Evolutionary conservation across 2,797 vertebrate species (phyloP).

Genomic region (Gephyroberyx darwinii): DNA sequence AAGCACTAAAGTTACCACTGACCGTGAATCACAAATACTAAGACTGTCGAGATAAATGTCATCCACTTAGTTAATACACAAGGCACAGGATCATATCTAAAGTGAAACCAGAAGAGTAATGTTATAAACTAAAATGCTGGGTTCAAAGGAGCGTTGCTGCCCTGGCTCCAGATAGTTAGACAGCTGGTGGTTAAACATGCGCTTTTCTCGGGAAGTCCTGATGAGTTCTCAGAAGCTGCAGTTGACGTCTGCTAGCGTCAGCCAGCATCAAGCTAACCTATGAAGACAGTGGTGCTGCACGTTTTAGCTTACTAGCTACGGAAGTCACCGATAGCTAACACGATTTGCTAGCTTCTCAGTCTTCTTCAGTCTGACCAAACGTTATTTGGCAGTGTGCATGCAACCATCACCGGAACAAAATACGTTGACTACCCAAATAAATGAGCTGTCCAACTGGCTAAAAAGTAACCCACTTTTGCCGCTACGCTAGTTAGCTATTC

Average conservation of each 20-base stretch:
- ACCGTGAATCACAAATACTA: neutral
- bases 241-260: constrained; percentile 71
- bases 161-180: neutral
- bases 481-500: constrained; percentile 7
- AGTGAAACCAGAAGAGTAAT: constrained; percentile 30
- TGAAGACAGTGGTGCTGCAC: constrained; percentile 48
- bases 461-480: constrained; percentile 4
- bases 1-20: neutral
- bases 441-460: neutral
- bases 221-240: constrained; percentile 76
- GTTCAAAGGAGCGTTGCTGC: neutral
- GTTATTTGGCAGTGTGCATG: neutral
- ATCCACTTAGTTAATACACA: neutral
- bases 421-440: neutral
- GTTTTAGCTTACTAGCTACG: constrained; percentile 68
- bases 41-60: neutral
- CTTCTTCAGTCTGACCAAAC: neutral
- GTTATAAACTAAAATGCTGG: constrained; percentile 1
- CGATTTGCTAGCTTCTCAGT: constrained; percentile 22
- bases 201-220: constrained; percentile 73
- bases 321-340: constrained; percentile 61
- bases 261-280: constrained; percentile 49
- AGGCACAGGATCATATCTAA: neutral
- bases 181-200: constrained; percentile 54
- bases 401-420: neutral